These are phyloP conservation scores for Zapus hudsonius DNA, from an alignment of 2,113 vertebrate genomes.

Conservation along the genomic window DNA sequence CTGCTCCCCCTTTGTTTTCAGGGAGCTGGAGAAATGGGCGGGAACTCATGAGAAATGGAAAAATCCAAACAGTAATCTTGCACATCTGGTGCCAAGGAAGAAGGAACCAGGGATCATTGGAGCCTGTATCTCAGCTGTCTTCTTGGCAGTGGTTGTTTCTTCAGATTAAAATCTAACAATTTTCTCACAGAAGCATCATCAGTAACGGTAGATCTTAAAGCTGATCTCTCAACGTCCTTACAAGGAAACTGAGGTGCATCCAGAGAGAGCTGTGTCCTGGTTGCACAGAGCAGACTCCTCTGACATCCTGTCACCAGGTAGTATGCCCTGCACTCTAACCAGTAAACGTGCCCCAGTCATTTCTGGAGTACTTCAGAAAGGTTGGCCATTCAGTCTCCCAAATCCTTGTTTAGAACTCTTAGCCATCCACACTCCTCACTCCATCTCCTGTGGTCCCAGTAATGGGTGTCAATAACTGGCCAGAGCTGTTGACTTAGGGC, in stretches of 20 bases:
- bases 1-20: slow-evolving; percentile 24
- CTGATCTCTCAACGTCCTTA: neutral
- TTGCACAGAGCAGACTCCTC: neutral
- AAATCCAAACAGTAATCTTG: slow-evolving; percentile 31
- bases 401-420: neutral
- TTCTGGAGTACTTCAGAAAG: slow-evolving; percentile 3
- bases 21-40: neutral
- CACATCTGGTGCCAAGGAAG: neutral
- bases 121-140: neutral
- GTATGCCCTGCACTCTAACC: neutral
- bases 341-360: neutral
- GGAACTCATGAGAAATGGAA: slow-evolving; percentile 33
- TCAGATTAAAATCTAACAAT: slow-evolving; percentile 47
- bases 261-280: neutral
- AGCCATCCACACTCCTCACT: neutral
- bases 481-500: slow-evolving; percentile 21
- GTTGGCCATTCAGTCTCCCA: neutral
- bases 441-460: neutral
- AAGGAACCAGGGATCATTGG: slow-evolving; percentile 7
- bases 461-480: neutral
- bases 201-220: neutral
- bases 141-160: slow-evolving; percentile 29
- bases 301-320: neutral
- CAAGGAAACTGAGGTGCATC: neutral
- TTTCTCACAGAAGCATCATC: slow-evolving; percentile 32